Base-by-base conservation (phyloP, 2,888 invertebrate genomes). In the Clivina fossor region DNA sequence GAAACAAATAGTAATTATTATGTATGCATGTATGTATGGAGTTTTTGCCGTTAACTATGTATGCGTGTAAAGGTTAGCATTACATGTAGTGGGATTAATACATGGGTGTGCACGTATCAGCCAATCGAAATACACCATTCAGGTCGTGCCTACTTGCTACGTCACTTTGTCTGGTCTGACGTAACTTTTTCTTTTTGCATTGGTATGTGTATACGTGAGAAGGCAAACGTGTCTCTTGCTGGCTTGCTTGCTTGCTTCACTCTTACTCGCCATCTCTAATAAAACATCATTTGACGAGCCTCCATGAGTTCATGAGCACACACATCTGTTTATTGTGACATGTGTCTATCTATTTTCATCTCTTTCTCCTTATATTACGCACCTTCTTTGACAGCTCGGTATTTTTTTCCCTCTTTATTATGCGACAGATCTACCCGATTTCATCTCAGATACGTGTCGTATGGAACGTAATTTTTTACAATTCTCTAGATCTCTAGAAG, bases 101-200 rank as follows among this genome's bases (percentile, higher is more conserved):
- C 13, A 13, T 47, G 48, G 48, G 48, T 37, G 48, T 48, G 48
- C 8, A 24, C 13, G 24, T 28, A 19, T 13, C 38, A 38, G 40
- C 38, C 49, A 38, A 49, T 38, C 20, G 18, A 9, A 40, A 18
- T 22, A 22, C 38, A 19, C 3, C 7, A 9, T 26, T 32, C 28
- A 30, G 38, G n/a, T 3, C 49, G 30, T 11, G 49, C 49, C 49
- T 33, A 13, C 49, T 7, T n/a, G 7, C 22, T 18, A 40, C 40
- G 49, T 48, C 48, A 49, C 33, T n/a, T n/a, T 22, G 44, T 44
- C 30, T 44, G 32, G 28, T 26, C 38, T 37, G 35, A 37, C 35
- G 37, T 35, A 37, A 48, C 35, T 48, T 48, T 37, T 33, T 48
- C 37, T 35, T 48, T 48, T 48, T 24, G 11, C 35, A 13, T 11